Base-by-base conservation (phyloP, 2,888 invertebrate genomes). In the Philhelius pedissequus region DNA sequence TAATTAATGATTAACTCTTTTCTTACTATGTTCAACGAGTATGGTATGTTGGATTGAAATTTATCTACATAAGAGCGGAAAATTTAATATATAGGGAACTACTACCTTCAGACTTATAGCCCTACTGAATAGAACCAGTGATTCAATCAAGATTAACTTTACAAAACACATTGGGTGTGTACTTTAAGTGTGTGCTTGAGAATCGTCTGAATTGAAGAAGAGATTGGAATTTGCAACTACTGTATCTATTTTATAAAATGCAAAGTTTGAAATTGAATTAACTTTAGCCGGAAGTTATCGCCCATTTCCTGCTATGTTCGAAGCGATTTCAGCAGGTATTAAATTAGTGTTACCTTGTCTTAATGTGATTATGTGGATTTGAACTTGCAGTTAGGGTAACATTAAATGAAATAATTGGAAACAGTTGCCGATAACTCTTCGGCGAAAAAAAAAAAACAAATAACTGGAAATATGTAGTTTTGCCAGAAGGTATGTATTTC, bases 121-220 rank as follows among this genome's bases (percentile, higher is more conserved):
- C 52, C 64, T 69, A 8, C 56, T 27, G 69, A 45, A 74, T 58
- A 69, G 69, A 83, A 75, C 74, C 79, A 75, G 70, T 79, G 74
- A 50, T 84, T 75, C 79, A 84, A 84, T 84, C 75, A 84, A 79
- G 79, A 84, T 79, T 79, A 64, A 70, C 74, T n/a, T n/a, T n/a
- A 75, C 70, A 71, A 18, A n/a, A 62, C 62, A 56, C 68, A 30
- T 40, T 25, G 32, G 20, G 15, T 25, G 64, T 25, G 43, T 45
- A 18, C 15, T 56, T 62, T 32, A 32, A 30, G 40, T 22, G 60
- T 60, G 27, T 56, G 13, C 30, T 35, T 56, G 56, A 15, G 7
- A 52, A n/a, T 22, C n/a, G 13, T 43, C 1, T 25, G 25, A 13
- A 9, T 52, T 52, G 27, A 25, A 3, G n/a, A 3, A 52, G 30